phyloP scores from a whole-genome alignment of 2,888 invertebrate species.

The Marasmarcha lunaedactyla region DNA sequence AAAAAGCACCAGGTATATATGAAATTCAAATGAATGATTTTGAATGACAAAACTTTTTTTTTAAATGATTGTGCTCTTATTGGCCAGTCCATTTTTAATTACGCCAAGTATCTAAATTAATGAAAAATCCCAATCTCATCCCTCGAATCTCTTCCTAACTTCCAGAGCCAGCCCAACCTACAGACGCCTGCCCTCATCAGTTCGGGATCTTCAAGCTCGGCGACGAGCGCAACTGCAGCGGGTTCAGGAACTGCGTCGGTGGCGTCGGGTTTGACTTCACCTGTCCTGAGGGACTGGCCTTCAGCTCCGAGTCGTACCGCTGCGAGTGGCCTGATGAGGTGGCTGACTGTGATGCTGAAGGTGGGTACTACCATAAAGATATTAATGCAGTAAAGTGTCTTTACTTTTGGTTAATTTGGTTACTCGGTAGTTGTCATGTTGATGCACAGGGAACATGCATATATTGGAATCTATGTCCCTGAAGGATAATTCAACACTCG shows the following conservation, averaged over 20 bases:
- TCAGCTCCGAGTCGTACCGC: constrained; percentile 76
- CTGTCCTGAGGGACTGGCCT: constrained; percentile 88
- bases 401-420: constrained; percentile 1
- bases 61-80: no score
- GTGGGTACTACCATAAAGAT: constrained; percentile 46
- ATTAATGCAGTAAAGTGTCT: constrained; percentile 1
- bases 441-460: no score
- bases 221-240: constrained; percentile 74
- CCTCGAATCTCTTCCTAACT: no score
- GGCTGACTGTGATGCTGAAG: constrained; percentile 82
- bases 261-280: constrained; percentile 80
- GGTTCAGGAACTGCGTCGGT: constrained; percentile 84
- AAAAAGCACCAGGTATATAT: no score
- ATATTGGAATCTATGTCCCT: no score
- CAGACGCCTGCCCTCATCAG: constrained; percentile 85
- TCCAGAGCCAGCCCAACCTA: constrained; percentile 77
- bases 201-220: constrained; percentile 85
- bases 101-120: no score
- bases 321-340: constrained; percentile 93
- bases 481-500: no score
- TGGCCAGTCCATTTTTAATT: no score
- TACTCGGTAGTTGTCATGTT: no score
- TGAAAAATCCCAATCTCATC: no score
- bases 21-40: no score
- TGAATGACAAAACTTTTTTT: no score